These are phyloP conservation scores for Sylvicola cinctus DNA, from an alignment of 2,888 invertebrate genomes.

Conservation along the genomic window DNA sequence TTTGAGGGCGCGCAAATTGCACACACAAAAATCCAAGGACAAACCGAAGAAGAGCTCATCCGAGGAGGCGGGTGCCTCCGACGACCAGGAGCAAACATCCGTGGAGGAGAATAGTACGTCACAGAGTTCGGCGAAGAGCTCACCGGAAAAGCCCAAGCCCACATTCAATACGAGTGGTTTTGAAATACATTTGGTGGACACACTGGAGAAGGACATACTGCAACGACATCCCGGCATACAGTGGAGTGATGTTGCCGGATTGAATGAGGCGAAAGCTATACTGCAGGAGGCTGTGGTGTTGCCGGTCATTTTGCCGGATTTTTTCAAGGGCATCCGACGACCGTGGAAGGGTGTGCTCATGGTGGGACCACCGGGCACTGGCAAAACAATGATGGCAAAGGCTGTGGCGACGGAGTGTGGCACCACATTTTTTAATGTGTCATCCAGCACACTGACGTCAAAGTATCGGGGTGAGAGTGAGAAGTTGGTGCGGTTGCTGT, in stretches of 20 bases:
- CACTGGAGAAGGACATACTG: conserved; percentile 65
- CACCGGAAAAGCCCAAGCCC: conserved; percentile 14
- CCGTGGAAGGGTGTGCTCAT: conserved; percentile 45
- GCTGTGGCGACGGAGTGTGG: conserved; percentile 80
- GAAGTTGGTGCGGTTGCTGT: conserved; percentile 64
- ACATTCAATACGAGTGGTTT: conserved; percentile 48
- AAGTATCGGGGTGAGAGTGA: conserved; percentile 85
- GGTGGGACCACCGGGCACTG: conserved; percentile 41
- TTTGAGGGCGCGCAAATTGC: conserved; percentile 23
- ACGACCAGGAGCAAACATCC: conserved; percentile 25
- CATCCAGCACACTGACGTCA: conserved; percentile 67
- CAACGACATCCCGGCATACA: conserved; percentile 64
- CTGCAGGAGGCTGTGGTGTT: conserved; percentile 72
- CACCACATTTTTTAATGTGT: conserved; percentile 75
- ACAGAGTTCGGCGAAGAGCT: conserved; percentile 19
- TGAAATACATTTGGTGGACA: conserved; percentile 57
- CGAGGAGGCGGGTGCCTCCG: conserved; percentile 26
- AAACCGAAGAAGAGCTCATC: conserved; percentile 23
- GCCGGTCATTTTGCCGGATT: conserved; percentile 72
- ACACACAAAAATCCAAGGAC: conserved; percentile 23
- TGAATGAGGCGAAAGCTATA: conserved; percentile 54
- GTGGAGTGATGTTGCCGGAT: conserved; percentile 57
- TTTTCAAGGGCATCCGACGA: conserved; percentile 66
- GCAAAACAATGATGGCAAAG: conserved; percentile 64
- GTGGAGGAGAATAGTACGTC: conserved; percentile 22